Evolutionary conservation across 2,888 invertebrate genomes (phyloP).

Genomic region (Xiphydria camelus): DNA sequence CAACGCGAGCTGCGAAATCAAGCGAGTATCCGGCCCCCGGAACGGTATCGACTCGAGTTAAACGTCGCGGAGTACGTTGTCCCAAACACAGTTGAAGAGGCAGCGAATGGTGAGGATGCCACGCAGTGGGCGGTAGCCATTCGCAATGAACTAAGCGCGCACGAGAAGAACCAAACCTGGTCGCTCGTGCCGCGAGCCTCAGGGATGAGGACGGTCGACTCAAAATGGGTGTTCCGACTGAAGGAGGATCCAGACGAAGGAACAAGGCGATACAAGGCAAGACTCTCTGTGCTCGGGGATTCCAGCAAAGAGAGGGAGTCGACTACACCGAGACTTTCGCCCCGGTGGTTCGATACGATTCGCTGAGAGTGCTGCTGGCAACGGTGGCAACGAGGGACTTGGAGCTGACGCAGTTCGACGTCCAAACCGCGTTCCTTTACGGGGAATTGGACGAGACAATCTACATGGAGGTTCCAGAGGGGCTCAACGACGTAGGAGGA

Average conservation of each 20-base stretch:
- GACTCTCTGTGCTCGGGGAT: constrained; percentile 19
- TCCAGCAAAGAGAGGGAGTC: constrained; percentile 9
- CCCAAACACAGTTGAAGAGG: constrained; percentile 11
- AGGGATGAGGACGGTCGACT: constrained; percentile 10
- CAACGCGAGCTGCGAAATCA: too few relatives aligned
- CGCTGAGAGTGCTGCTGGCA: constrained; percentile 20
- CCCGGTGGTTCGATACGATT: constrained; percentile 22
- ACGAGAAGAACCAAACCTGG: constrained; percentile 20
- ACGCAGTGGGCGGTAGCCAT: constrained; percentile 17
- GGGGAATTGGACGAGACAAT: constrained; percentile 21
- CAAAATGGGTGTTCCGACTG: constrained; percentile 15
- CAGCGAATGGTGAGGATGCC: constrained; percentile 6
- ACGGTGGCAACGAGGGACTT: constrained; percentile 17
- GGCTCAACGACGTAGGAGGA: constrained; percentile 3
- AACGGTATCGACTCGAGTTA: too few relatives aligned
- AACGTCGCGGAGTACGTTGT: constrained; percentile 5
- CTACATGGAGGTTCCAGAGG: constrained; percentile 19
- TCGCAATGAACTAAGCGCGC: constrained; percentile 20
- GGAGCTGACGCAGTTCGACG: constrained; percentile 21
- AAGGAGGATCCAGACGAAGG: constrained; percentile 1
- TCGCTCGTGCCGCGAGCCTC: constrained; percentile 7
- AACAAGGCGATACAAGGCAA: constrained; percentile 8
- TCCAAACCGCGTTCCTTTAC: constrained; percentile 24
- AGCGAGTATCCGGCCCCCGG: too few relatives aligned
- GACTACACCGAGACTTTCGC: constrained; percentile 22